A percentile compares a stretch with the other conserved stretches of the same genome.
These are phyloP conservation scores for Lates japonicus DNA, from an alignment of 2,797 vertebrate genomes.

Conservation along the genomic window DNA sequence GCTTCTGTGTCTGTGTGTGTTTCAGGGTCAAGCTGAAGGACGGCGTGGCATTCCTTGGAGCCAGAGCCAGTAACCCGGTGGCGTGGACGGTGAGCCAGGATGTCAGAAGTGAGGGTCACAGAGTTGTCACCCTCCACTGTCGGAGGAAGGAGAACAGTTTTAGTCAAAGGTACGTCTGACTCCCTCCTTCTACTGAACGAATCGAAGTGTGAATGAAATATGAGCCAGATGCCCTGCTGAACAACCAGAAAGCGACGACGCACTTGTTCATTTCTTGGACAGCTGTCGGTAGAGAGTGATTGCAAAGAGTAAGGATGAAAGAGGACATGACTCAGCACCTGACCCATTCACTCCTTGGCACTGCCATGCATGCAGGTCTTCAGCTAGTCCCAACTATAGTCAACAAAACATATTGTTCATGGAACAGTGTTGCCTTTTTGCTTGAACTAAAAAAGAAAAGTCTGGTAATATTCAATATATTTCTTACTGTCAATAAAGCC, in stretches of 20 bases:
- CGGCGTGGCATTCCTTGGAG: slow-evolving; percentile 90
- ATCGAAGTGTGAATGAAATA: slow-evolving; percentile 52
- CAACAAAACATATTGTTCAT: slow-evolving; percentile 34
- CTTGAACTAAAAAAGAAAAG: slow-evolving; percentile 2
- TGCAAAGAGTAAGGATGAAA: slow-evolving; percentile 30
- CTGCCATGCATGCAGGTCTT: slow-evolving; percentile 12
- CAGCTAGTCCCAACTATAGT: slow-evolving; percentile 13
- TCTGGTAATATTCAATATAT: slow-evolving; percentile 1
- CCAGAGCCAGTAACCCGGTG: slow-evolving; percentile 88
- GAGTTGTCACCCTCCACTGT: slow-evolving; percentile 90
- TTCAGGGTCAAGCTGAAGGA: slow-evolving; percentile 95
- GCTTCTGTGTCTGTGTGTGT: slow-evolving; percentile 43
- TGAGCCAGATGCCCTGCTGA: slow-evolving; percentile 36
- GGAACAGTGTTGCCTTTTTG: slow-evolving; percentile 14
- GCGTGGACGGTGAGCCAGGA: slow-evolving; percentile 94
- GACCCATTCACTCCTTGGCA: slow-evolving; percentile 31
- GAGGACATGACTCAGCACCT: slow-evolving; percentile 59
- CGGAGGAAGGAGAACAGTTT: slow-evolving; percentile 88
- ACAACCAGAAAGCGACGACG: slow-evolving; percentile 40
- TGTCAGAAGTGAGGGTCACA: slow-evolving; percentile 90
- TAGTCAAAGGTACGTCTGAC: slow-evolving; percentile 87
- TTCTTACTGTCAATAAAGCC: background rate
- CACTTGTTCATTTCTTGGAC: slow-evolving; percentile 52
- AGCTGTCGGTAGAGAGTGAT: slow-evolving; percentile 58
- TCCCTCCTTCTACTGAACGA: background rate